Evolutionary conservation across 2,888 invertebrate species (phyloP).

Genomic region (Idaea aversata): DNA sequence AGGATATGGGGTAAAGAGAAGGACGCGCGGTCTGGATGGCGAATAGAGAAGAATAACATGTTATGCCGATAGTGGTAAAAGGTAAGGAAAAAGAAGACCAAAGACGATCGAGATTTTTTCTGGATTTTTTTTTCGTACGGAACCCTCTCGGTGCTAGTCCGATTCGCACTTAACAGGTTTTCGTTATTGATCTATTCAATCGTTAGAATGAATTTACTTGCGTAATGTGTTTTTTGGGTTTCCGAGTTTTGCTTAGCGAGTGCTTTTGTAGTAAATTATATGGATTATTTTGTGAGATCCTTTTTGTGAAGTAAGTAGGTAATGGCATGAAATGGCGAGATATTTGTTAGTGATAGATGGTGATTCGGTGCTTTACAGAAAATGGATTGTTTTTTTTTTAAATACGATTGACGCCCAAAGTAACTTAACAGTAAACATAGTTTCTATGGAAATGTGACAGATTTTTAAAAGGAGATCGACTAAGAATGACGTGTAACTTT

Average conservation of each 20-base stretch:
- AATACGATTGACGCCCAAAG: background rate
- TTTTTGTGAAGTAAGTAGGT: conserved; percentile 10
- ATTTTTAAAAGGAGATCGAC: too few species aligned
- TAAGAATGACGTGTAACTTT: too few species aligned
- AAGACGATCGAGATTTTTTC: background rate
- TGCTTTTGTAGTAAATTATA: conserved; percentile 34
- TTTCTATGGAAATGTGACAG: too few species aligned
- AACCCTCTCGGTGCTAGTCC: background rate
- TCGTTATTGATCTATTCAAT: conserved; percentile 61
- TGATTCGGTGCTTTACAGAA: background rate
- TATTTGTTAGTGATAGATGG: conserved; percentile 23
- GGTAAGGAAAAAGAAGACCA: too few species aligned
- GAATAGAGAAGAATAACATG: too few species aligned
- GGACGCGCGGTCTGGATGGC: too few species aligned
- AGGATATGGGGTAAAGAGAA: too few species aligned
- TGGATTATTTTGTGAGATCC: conserved; percentile 23
- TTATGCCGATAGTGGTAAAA: too few species aligned
- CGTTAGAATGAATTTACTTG: conserved; percentile 48
- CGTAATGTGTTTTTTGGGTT: conserved; percentile 46
- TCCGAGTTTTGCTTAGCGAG: conserved; percentile 22
- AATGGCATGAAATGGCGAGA: conserved; percentile 8
- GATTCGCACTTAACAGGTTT: background rate
- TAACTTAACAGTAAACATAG: too few species aligned
- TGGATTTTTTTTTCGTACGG: conserved; percentile 25
- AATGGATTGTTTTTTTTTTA: background rate